Base-by-base conservation (phyloP, 1,140 invertebrate species). In the Plodia interpunctella region DNA sequence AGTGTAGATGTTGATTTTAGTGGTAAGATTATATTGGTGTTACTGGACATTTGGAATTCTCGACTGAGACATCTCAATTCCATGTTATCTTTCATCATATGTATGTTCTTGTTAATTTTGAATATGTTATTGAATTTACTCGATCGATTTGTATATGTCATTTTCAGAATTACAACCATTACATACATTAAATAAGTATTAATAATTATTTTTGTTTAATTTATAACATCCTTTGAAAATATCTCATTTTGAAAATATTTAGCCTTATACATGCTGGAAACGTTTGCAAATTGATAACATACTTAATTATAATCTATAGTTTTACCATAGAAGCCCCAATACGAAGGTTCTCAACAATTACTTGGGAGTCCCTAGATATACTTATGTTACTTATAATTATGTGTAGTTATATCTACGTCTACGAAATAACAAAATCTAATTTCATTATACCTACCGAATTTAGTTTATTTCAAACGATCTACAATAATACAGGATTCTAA, bases 81-180 rank as follows among this genome's bases (percentile, higher is more conserved):
- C 8, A 17, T n/a, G 51, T 53, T 53, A 53, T 53, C 51, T 53
- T 20, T 25, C 51, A 53, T 53, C 51, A 53, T 53, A 53, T 53
- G 21, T 51, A 51, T 25, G 51, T 53, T 53, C 51, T 53, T 5
- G 51, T 53, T 53, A 53, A 53, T 53, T 53, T 25, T n/a, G n/a
- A 25, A 53, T 44, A 17, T 15, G 15, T 44, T 44, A 15, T 44
- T 44, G 38, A 15, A 44, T 44, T 13, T 17, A 32, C 15, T 44
- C 38, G 38, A 44, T 44, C 38, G 38, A 15, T 44, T 15, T 44
- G 38, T 44, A 15, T 3, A 15, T 44, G 38, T 44, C n/a, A 44
- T 15, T 44, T 15, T 44, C 13, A 44, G n/a, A 44, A 17, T 15
- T 6, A 25, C 6, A 25, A 25, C 21, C 21, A 3, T 3, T 25